Base-by-base conservation (phyloP, 1,140 invertebrate species). In the Zaprionus vittiger region DNA sequence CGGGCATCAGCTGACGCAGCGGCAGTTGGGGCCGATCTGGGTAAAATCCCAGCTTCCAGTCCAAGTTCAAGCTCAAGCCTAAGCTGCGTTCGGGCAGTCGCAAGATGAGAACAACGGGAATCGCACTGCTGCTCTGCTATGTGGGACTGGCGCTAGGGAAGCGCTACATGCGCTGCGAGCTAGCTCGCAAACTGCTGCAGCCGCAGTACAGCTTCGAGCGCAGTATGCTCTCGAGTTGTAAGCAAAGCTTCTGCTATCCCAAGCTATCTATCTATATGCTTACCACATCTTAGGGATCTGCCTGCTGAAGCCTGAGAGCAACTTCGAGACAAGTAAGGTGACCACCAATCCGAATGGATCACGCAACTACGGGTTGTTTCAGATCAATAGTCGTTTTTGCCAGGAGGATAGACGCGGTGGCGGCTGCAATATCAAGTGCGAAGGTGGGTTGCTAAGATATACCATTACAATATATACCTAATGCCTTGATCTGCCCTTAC, bases 351-450 rank as follows among this genome's bases (percentile, higher is more conserved):
- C 95, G 2, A 95, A 94, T 78, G 94, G 95, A 11, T 95, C 95
- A 71, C 95, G 94, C 70, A 95, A 94, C 73, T 95, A 94, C 57
- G 96, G 96, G n/a, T 83, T 96, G 1, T 96, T 96, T 73, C 96
- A 96, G 71, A 91, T 92, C 63, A 81, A 77, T 52, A 86, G 80
- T 24, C 75, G 83, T 1, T 89, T 73, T 49, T 91, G 91, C 44
- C 80, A 76, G 56, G 66, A 81, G 52, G 67, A 57, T 15, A 68
- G 81, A 22, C 79, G 75, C 4, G 85, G 81, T 5, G 81, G 83
- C 68, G 49, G 65, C 7, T 92, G 91, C 56, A 87, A 92, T 65
- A 44, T 89, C 22, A 77, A 81, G 49, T 92, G 91, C 61, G 81
- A 80, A 81, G 77, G 91, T 91, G 49, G 38, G 47, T 31, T 12